Base-by-base conservation (phyloP, 2,888 invertebrate species). In the Drosophila birchii region DNA sequence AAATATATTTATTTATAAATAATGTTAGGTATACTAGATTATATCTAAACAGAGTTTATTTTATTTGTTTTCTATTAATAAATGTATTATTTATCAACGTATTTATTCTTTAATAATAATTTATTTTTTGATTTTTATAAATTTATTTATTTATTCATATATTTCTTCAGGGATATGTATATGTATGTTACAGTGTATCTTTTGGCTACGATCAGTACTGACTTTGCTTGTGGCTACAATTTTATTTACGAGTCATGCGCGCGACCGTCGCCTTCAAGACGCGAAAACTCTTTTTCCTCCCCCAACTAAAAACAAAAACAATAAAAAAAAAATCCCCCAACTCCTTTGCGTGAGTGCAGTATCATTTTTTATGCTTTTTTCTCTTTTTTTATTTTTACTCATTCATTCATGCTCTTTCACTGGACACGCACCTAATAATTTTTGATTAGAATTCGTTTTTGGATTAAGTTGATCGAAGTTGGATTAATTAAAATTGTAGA, bases 181-280 rank as follows among this genome's bases (percentile, higher is more conserved):
- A 18, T 1, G 3, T 43, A 23, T 16, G n/a, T 54, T 54, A 1
- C 12, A 23, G 60, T 60, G 61, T 11, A 26, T 49, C n/a, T 20
- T 29, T 45, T 32, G 29, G 44, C 12, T 47, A 26, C 41, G 64
- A 62, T 64, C 63, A 47, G 63, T 39, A 18, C 23, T 34, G 41
- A 12, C 41, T 62, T 18, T 62, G 47, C 86, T 83, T 67, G 75
- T 83, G 81, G 78, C 88, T 77, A 87, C 90, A 90, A 89, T 90
- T 88, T 89, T 90, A 90, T 89, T 89, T 89, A 89, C 88, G 89
- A 89, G 88, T 88, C 84, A 84, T 84, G 84, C 86, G 73, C 86
- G 78, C 66, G 57, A 77, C 41, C 72, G 80, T 78, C 80, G 86
- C 87, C 78, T 76, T 53, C 20, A 55, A 80, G 86, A 78, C 86